These are phyloP conservation scores for Pelusios castaneus DNA, from an alignment of 2,113 vertebrate species.

Conservation along the genomic window DNA sequence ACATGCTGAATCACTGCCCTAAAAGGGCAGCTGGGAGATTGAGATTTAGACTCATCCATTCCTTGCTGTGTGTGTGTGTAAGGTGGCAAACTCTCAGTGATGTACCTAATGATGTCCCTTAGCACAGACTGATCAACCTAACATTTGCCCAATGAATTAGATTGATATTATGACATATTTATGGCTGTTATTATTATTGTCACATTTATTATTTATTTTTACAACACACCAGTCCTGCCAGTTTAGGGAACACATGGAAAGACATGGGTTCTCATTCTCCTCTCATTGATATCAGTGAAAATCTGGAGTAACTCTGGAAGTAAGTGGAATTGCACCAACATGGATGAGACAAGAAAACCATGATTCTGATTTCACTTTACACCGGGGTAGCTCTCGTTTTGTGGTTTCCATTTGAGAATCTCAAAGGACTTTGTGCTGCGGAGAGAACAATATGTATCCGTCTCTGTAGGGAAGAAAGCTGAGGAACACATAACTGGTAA, in stretches of 20 bases:
- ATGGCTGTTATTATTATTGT: too few species aligned
- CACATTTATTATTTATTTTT: too few species aligned
- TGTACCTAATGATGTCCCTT: background rate
- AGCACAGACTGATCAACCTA: background rate
- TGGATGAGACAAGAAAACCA: too few species aligned
- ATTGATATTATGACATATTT: too few species aligned
- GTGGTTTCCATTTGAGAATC: slow-evolving; percentile 28
- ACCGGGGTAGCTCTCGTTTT: slow-evolving; percentile 24
- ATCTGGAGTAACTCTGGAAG: too few species aligned
- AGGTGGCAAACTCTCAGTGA: background rate
- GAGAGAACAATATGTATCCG: too few species aligned
- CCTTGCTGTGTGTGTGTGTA: background rate
- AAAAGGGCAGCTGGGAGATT: background rate
- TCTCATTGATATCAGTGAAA: too few species aligned
- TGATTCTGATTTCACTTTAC: slow-evolving; percentile 41
- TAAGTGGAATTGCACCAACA: too few species aligned
- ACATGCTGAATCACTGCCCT: background rate
- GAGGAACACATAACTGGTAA: slow-evolving; percentile 18
- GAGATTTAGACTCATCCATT: background rate
- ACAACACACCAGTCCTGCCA: too few species aligned
- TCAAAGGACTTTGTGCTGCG: slow-evolving; percentile 18
- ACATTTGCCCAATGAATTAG: too few species aligned
- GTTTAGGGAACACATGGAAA: too few species aligned
- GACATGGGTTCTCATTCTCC: too few species aligned
- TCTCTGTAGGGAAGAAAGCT: background rate